Evolutionary conservation across 2,113 vertebrate species (phyloP).

Genomic region (Smithornis capensis): DNA sequence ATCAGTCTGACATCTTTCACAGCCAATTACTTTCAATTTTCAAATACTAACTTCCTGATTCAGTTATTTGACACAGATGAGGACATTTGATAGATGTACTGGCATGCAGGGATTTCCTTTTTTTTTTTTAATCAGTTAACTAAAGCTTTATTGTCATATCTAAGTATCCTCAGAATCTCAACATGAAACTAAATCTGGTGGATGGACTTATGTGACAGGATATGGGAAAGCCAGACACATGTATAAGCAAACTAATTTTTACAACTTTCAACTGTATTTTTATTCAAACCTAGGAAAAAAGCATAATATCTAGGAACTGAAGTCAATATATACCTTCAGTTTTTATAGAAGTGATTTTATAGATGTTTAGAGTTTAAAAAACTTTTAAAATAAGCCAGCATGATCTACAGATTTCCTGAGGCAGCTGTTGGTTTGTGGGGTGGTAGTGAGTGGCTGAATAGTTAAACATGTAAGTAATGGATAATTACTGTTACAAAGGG

Average conservation of each 20-base stretch:
- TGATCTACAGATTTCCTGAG: background rate
- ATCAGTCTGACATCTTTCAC: background rate
- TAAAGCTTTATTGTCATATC: background rate
- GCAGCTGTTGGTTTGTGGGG: background rate
- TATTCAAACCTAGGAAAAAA: background rate
- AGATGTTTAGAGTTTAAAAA: background rate
- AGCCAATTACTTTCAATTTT: constrained; percentile 1
- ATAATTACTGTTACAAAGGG: background rate
- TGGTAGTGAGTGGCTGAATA: background rate
- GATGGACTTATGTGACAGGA: background rate
- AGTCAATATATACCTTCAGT: background rate
- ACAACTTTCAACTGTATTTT: background rate
- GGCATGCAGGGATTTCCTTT: background rate
- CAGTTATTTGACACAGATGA: background rate
- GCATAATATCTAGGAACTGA: background rate
- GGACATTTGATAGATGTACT: background rate
- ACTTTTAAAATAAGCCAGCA: background rate
- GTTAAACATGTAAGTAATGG: background rate
- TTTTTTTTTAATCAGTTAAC: background rate
- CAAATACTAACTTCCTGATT: background rate
- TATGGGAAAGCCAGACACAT: background rate
- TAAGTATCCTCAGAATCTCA: background rate
- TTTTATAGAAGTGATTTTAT: background rate
- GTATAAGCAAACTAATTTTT: background rate
- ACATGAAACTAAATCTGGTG: background rate